Evolutionary conservation across 2,797 vertebrate species (phyloP).

Genomic region (Sebastes cheni): DNA sequence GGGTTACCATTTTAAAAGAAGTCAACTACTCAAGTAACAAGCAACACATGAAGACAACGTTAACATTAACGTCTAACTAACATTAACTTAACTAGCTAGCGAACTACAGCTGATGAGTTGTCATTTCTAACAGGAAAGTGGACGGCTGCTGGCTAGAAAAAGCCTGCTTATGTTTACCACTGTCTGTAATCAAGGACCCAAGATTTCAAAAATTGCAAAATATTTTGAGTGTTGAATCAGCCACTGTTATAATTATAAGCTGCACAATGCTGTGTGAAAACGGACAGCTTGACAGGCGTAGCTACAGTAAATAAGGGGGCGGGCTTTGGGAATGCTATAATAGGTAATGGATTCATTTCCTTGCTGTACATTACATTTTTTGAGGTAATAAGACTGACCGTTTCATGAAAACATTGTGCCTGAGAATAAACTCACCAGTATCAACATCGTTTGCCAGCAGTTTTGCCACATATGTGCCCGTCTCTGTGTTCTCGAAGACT

Average conservation of each 20-base stretch:
- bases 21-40: neutral
- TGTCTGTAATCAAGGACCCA: too few species aligned
- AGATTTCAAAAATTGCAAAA: neutral
- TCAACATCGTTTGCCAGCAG: conserved; percentile 92
- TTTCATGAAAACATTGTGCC: neutral
- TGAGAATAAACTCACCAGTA: conserved; percentile 79
- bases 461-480: conserved; percentile 88
- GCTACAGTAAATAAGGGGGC: neutral
- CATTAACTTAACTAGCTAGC: neutral
- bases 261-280: neutral
- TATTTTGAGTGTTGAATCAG: neutral
- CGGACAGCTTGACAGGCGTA: neutral
- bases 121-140: neutral
- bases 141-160: neutral
- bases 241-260: neutral
- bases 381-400: neutral
- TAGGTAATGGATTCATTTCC: neutral
- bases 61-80: neutral
- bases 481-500: conserved; percentile 96
- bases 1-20: neutral
- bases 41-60: neutral
- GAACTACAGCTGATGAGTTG: neutral
- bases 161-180: too few species aligned
- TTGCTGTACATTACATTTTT: neutral
- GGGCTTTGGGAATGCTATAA: neutral